Conservation (phyloP, 2,113 vertebrate species). For the Pedetes capensis region DNA sequence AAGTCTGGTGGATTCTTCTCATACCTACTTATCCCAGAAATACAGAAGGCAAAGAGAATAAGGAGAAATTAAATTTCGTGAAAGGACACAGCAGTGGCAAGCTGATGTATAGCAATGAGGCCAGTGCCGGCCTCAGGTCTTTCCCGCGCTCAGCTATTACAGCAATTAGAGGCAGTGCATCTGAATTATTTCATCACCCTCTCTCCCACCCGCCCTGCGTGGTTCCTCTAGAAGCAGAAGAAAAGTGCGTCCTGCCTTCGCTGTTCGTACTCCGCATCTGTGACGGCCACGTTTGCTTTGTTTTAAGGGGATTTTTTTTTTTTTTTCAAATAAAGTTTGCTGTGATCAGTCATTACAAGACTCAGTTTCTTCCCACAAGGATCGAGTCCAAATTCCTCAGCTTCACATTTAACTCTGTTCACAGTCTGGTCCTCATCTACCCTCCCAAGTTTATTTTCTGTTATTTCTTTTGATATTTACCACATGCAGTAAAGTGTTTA, state of each 20-base stretch:
- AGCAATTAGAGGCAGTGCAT: background rate
- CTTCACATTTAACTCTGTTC: background rate
- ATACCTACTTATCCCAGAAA: background rate
- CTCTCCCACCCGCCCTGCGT: background rate
- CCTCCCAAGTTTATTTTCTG: background rate
- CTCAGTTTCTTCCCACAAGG: background rate
- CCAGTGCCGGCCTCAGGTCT: background rate
- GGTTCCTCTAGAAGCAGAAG: background rate
- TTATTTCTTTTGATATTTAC: background rate
- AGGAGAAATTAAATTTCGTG: background rate
- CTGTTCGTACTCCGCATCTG: background rate
- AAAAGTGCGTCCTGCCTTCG: background rate
- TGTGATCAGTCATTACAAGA: background rate
- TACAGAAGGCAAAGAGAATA: background rate
- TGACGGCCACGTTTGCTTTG: background rate
- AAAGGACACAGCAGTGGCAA: background rate
- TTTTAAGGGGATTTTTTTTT: slow-evolving; percentile 24
- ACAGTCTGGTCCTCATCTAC: background rate
- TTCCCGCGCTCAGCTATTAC: background rate
- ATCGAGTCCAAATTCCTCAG: slow-evolving; percentile 7
- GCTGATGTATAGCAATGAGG: background rate
- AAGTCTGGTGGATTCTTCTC: background rate
- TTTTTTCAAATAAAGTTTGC: slow-evolving; percentile 2
- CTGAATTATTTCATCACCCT: background rate
- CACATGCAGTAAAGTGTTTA: background rate